These are phyloP conservation scores for Cerastis rubricosa DNA, from an alignment of 2,888 invertebrate species.

Conservation along the genomic window DNA sequence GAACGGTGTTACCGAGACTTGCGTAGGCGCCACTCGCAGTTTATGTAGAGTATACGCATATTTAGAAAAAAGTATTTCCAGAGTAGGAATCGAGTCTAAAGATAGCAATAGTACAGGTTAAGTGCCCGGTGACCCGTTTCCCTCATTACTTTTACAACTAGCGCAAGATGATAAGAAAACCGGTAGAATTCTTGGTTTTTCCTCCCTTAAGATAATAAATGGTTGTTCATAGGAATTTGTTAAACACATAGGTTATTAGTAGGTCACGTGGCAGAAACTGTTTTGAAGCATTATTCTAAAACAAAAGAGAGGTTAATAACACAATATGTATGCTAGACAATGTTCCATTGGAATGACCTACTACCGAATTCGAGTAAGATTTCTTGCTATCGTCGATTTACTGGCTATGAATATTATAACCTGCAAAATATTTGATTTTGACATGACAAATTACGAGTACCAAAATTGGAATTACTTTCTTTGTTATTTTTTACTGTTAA, in stretches of 20 bases:
- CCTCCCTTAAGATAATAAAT: neutral
- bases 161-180: conserved; percentile 23
- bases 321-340: conserved; percentile 16
- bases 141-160: conserved; percentile 22
- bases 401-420: conserved; percentile 2
- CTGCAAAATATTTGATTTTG: neutral
- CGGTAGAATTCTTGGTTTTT: conserved; percentile 12
- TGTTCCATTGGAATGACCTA: neutral
- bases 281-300: conserved; percentile 14
- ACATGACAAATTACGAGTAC: neutral
- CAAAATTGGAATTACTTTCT: neutral
- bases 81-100: conserved; percentile 29
- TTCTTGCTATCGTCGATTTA: conserved; percentile 7
- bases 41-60: neutral
- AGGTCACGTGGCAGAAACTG: conserved; percentile 17
- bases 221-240: neutral
- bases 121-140: conserved; percentile 34
- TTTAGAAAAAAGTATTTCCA: conserved; percentile 25
- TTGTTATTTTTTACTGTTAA: conserved; percentile 21
- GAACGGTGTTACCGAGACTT: conserved; percentile 22
- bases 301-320: conserved; percentile 5
- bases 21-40: conserved; percentile 24
- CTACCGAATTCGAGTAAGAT: conserved; percentile 1
- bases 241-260: conserved; percentile 3
- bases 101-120: conserved; percentile 32